These are phyloP conservation scores for Hyposmocoma kahamanoa DNA, from an alignment of 1,140 invertebrate species.

Conservation along the genomic window DNA sequence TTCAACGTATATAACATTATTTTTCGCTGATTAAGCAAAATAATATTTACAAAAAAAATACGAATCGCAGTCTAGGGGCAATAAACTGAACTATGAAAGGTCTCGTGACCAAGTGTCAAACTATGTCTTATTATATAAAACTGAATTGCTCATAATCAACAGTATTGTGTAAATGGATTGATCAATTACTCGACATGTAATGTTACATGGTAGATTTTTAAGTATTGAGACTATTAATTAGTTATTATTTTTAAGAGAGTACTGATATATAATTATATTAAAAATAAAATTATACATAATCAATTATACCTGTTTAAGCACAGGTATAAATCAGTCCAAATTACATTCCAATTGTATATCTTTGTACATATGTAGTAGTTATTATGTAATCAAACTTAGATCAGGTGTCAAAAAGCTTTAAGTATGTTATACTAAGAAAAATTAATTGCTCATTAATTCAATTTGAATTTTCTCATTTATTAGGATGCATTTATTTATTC, in stretches of 20 bases:
- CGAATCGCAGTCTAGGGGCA: no score
- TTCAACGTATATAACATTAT: no score
- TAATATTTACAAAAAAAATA: no score
- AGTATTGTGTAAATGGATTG: conserved; percentile 50
- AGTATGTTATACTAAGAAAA: conserved; percentile 50
- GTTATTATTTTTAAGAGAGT: conserved; percentile 12
- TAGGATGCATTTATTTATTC: conserved; percentile 42
- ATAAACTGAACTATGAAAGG: no score
- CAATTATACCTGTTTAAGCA: conserved; percentile 34
- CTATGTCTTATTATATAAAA: no score
- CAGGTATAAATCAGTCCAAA: conserved; percentile 53
- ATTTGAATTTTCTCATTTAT: conserved; percentile 23
- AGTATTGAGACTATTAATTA: conserved; percentile 2
- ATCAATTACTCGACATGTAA: conserved; percentile 35
- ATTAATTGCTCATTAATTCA: conserved; percentile 61
- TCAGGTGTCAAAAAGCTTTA: conserved; percentile 62
- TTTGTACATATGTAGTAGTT: conserved; percentile 45
- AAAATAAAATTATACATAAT: conserved; percentile 33
- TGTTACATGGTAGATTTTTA: conserved; percentile 9
- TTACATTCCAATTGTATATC: conserved; percentile 66
- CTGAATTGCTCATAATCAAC: no score
- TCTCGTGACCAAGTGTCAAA: no score
- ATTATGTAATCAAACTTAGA: conserved; percentile 30
- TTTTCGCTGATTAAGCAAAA: no score
- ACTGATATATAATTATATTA: conserved; percentile 19